Conservation (phyloP, 2,888 invertebrate species). For the Hirudinaria manillensis region DNA sequence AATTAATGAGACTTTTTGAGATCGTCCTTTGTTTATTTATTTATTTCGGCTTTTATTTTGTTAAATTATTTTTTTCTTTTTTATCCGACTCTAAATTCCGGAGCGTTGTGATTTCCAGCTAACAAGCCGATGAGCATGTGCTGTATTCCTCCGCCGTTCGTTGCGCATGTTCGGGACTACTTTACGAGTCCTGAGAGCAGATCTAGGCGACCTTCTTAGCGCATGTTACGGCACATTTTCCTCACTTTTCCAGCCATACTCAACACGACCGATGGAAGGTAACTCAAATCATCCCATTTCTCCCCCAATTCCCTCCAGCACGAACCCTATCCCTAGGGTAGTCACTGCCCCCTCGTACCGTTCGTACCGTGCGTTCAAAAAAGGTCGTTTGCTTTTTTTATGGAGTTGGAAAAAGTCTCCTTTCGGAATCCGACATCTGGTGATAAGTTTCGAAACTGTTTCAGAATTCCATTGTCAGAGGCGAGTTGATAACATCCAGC, state of each 20-base stretch:
- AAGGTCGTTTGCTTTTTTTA: too few species aligned
- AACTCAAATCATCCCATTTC: too few species aligned
- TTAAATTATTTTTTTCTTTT: not conserved
- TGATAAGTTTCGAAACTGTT: not conserved
- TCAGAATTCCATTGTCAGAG: not conserved
- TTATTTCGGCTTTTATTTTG: not conserved
- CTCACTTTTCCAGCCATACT: not conserved
- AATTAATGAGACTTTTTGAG: too few species aligned
- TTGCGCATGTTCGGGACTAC: not conserved
- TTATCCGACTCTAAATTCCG: not conserved
- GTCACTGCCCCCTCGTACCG: too few species aligned
- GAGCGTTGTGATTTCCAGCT: conserved; percentile 9
- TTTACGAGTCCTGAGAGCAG: not conserved
- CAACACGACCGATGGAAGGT: not conserved
- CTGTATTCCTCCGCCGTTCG: too few species aligned
- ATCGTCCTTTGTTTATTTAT: not conserved
- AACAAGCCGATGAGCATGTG: not conserved
- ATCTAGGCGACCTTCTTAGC: conserved; percentile 2
- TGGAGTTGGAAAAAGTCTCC: too few species aligned
- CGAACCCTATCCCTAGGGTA: too few species aligned
- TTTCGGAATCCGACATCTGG: not conserved
- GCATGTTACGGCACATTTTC: not conserved
- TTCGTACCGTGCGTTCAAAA: too few species aligned
- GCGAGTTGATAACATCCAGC: not conserved
- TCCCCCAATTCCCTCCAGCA: too few species aligned